phyloP scores from a whole-genome alignment of 2,797 vertebrate species.

The Rhinella marina region DNA sequence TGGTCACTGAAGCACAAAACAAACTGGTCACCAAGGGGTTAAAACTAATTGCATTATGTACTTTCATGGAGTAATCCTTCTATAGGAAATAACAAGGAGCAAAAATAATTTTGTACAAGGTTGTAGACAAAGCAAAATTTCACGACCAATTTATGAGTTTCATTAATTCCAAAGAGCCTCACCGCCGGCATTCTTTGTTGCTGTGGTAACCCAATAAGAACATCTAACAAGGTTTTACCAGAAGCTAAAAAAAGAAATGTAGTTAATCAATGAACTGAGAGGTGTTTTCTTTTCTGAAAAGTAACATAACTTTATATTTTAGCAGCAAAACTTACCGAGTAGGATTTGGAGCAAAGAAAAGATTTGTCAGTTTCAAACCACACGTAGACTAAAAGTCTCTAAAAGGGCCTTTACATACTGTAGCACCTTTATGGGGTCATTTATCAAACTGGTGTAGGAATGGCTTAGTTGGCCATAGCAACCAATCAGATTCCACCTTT shows the following conservation, averaged over 20 bases:
- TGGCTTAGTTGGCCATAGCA: no score
- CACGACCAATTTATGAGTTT: slow-evolving; percentile 6
- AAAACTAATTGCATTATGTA: no score
- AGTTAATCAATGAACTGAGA: slow-evolving; percentile 39
- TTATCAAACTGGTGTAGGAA: no score
- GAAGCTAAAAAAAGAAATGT: slow-evolving; percentile 29
- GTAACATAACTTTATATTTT: not conserved
- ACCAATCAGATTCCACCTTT: no score
- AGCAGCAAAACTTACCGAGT: not conserved
- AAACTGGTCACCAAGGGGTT: no score
- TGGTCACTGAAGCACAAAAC: no score
- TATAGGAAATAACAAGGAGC: not conserved
- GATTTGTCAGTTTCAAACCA: not conserved
- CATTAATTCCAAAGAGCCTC: slow-evolving; percentile 20
- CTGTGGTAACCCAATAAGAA: slow-evolving; percentile 44
- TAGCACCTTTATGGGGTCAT: no score
- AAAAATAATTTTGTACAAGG: slow-evolving; percentile 17
- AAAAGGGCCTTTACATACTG: not conserved
- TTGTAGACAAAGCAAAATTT: slow-evolving; percentile 36
- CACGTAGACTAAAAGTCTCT: not conserved
- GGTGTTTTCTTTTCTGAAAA: not conserved
- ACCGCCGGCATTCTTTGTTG: slow-evolving; percentile 20
- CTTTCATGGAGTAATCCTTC: not conserved
- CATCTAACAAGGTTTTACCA: slow-evolving; percentile 21
- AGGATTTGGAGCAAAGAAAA: not conserved